These are phyloP conservation scores for Thelaira solivaga DNA, from an alignment of 2,888 invertebrate species.

Conservation along the genomic window DNA sequence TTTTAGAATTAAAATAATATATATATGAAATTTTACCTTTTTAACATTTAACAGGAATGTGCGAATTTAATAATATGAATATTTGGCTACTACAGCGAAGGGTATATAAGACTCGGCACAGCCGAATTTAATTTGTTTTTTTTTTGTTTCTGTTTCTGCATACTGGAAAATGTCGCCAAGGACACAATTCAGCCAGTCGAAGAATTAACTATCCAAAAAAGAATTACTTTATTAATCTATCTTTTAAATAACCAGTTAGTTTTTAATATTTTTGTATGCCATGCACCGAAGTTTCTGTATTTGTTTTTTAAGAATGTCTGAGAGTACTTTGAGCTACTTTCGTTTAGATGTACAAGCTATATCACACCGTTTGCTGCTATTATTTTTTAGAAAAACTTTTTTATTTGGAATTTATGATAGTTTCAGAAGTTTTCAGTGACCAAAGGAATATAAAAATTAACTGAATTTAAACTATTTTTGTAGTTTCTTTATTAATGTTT, in stretches of 20 bases:
- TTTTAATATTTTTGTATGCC: conserved; percentile 35
- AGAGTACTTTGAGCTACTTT: conserved; percentile 6
- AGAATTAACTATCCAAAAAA: conserved; percentile 23
- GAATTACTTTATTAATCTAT: conserved; percentile 46
- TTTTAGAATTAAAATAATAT: too few species aligned
- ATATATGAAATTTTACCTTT: too few species aligned
- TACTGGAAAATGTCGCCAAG: conserved; percentile 69
- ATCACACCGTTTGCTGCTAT: background rate
- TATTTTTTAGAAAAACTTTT: too few species aligned
- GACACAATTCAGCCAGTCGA: conserved; percentile 45
- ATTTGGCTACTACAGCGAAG: conserved; percentile 37
- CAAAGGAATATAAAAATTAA: background rate
- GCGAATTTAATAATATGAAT: too few species aligned
- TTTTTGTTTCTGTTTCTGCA: conserved; percentile 53
- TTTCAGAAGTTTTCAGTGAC: conserved; percentile 15
- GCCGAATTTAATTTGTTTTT: conserved; percentile 5
- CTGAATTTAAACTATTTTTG: conserved; percentile 39
- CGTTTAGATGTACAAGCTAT: conserved; percentile 2
- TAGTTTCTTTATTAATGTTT: too few species aligned
- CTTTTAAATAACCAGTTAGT: conserved; percentile 49
- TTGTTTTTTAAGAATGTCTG: conserved; percentile 32
- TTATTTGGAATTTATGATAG: too few species aligned
- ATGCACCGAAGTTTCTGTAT: conserved; percentile 36
- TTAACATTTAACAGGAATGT: too few species aligned
- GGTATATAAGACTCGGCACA: conserved; percentile 12